Conservation (phyloP, 2,888 invertebrate species). For the Mesoligia furuncula region DNA sequence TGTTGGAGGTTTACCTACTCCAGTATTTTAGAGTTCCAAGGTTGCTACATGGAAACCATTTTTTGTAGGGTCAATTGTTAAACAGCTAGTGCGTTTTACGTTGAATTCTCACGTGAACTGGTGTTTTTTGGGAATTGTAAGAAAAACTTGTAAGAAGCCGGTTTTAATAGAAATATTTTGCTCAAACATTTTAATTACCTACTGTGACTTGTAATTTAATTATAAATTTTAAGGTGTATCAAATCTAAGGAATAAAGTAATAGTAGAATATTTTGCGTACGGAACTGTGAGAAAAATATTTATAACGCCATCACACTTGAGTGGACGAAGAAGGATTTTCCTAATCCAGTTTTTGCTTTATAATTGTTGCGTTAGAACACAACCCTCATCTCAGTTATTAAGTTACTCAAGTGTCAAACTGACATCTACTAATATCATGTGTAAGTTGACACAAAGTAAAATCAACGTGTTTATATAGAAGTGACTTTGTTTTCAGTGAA, state of each 20-base stretch:
- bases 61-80: constrained; percentile 72
- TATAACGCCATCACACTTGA: constrained; percentile 2
- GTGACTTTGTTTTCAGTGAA: background rate
- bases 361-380: constrained; percentile 31
- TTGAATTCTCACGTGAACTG: constrained; percentile 40
- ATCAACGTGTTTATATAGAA: background rate
- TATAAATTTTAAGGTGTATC: background rate
- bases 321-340: constrained; percentile 29
- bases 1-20: constrained; percentile 80
- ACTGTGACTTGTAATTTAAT: constrained; percentile 2
- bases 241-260: constrained; percentile 4
- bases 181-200: background rate
- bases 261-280: constrained; percentile 21
- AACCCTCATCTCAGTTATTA: constrained; percentile 46
- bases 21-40: constrained; percentile 84
- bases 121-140: constrained; percentile 16
- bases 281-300: constrained; percentile 35
- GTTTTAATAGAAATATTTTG: constrained; percentile 21
- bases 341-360: constrained; percentile 40
- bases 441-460: background rate
- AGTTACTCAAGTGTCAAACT: background rate
- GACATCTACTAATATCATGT: background rate
- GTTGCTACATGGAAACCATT: constrained; percentile 74
- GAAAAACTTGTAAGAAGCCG: constrained; percentile 18
- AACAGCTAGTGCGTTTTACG: constrained; percentile 43